A percentile compares a stretch with the other conserved stretches of the same genome.
These are phyloP conservation scores for Campylomormyrus numenius DNA, from an alignment of 2,113 vertebrate species.

Conservation along the genomic window DNA sequence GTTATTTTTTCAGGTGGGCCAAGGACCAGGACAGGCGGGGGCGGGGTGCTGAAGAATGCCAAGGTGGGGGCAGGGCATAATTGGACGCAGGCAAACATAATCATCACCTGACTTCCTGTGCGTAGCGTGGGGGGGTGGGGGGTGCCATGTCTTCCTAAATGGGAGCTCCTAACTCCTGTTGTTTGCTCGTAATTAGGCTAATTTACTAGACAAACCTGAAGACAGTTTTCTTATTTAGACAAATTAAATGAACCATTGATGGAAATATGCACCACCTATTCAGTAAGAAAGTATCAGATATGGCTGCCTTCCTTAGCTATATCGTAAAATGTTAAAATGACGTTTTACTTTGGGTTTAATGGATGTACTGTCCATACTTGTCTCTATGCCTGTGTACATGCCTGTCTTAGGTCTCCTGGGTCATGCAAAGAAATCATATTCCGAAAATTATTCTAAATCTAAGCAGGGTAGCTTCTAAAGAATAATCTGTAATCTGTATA, in stretches of 20 bases:
- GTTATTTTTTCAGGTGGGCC: slow-evolving; percentile 58
- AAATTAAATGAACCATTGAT: background rate
- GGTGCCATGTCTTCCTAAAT: background rate
- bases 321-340: background rate
- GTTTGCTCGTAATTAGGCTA: background rate
- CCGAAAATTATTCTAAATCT: background rate
- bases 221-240: background rate
- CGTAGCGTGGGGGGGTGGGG: background rate
- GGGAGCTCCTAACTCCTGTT: background rate
- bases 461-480: background rate
- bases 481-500: background rate
- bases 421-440: background rate
- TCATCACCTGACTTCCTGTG: slow-evolving; percentile 34
- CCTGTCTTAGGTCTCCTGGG: background rate
- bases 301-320: background rate
- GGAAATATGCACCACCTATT: background rate
- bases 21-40: slow-evolving; percentile 25
- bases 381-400: background rate
- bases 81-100: slow-evolving; percentile 40
- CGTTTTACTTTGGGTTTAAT: background rate
- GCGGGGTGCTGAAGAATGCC: slow-evolving; percentile 5
- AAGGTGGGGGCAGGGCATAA: slow-evolving; percentile 30
- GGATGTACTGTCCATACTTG: background rate
- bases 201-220: background rate
- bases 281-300: background rate